Evolutionary conservation across 2,888 invertebrate species (phyloP).

Genomic region (Melipona beecheii): DNA sequence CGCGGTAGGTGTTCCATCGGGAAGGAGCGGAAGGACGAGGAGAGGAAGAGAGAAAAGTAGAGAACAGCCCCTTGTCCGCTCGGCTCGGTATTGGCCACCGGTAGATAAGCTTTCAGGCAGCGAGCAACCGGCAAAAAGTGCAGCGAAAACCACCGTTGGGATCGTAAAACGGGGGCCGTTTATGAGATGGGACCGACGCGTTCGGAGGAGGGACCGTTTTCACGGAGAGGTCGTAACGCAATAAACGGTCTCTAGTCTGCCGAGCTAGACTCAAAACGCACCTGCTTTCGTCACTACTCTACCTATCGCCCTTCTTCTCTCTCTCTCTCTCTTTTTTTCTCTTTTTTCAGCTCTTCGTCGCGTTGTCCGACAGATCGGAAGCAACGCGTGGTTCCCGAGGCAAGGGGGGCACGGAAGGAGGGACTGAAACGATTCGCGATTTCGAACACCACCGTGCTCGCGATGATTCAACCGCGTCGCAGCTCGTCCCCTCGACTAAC

Average conservation of each 20-base stretch:
- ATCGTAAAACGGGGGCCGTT: slow-evolving; percentile 78
- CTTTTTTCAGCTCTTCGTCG: not conserved
- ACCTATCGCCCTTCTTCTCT: not conserved
- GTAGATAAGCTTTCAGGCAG: slow-evolving; percentile 32
- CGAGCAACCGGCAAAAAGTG: slow-evolving; percentile 58
- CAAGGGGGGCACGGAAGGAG: not conserved
- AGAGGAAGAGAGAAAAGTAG: not conserved
- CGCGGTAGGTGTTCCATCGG: slow-evolving; percentile 78
- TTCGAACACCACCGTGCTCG: not conserved
- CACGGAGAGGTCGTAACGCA: slow-evolving; percentile 40
- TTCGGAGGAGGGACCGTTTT: slow-evolving; percentile 64
- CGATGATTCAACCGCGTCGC: slow-evolving; percentile 65
- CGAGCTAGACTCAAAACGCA: slow-evolving; percentile 25
- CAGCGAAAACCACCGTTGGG: slow-evolving; percentile 67
- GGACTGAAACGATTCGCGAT: not conserved
- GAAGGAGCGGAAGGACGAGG: not conserved
- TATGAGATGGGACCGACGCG: slow-evolving; percentile 73
- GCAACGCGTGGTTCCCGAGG: not conserved
- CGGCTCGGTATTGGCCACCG: not conserved
- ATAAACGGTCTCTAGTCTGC: slow-evolving; percentile 65
- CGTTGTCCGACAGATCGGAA: not conserved
- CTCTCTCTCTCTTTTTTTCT: not conserved
- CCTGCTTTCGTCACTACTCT: slow-evolving; percentile 32
- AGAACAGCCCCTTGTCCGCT: not conserved
- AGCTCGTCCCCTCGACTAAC: slow-evolving; percentile 75